A percentile compares a stretch with the other conserved stretches of the same genome.
phyloP scores from a whole-genome alignment of 2,113 vertebrate genomes.

The Oncorhynchus mykiss region DNA sequence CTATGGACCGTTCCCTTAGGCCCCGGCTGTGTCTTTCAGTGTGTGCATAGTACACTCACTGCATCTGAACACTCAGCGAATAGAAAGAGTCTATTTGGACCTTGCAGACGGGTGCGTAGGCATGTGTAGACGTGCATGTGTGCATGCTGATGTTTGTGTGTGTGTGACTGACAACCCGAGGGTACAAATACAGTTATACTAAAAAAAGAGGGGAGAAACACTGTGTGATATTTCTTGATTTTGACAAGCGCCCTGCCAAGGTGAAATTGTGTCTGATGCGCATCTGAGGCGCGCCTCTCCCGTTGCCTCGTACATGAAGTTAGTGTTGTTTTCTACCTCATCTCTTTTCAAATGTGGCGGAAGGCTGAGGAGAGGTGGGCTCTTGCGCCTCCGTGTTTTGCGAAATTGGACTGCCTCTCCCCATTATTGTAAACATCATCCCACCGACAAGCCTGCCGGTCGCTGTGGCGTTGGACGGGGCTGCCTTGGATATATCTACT shows the following conservation, averaged over 20 bases:
- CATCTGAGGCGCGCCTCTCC: conserved; percentile 40
- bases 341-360: conserved; percentile 73
- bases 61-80: conserved; percentile 42
- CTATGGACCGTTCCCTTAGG: conserved; percentile 42
- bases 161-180: conserved; percentile 59
- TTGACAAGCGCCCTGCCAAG: conserved; percentile 73
- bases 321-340: conserved; percentile 78
- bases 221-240: conserved; percentile 70
- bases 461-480: conserved; percentile 58
- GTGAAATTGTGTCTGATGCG: conserved; percentile 73
- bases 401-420: conserved; percentile 83
- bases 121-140: conserved; percentile 21
- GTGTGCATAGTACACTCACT: conserved; percentile 34
- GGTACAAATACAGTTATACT: conserved; percentile 61
- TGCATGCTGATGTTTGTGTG: conserved; percentile 7
- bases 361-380: conserved; percentile 64
- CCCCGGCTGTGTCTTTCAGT: conserved; percentile 36
- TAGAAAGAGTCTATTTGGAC: conserved; percentile 50
- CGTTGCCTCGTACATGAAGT: conserved; percentile 68
- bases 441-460: conserved; percentile 70
- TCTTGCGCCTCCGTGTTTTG: conserved; percentile 70
- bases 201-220: conserved; percentile 46
- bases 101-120: conserved; percentile 16
- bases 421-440: conserved; percentile 83
- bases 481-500: conserved; percentile 70